These are phyloP conservation scores for Oncorhynchus keta DNA, from an alignment of 2,113 vertebrate species.

Conservation along the genomic window DNA sequence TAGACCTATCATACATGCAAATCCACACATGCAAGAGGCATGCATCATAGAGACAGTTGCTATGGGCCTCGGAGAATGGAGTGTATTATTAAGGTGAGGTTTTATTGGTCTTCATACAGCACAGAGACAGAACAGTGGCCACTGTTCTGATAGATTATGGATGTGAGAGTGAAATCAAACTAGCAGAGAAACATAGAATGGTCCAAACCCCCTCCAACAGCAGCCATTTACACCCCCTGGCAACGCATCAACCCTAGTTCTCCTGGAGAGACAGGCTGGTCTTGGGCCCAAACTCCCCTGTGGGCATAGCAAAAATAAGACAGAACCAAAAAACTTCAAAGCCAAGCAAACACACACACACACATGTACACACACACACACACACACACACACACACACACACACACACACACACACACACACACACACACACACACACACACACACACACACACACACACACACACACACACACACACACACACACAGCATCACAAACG, in stretches of 20 bases:
- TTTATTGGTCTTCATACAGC: slow-evolving; percentile 39
- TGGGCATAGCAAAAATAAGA: slow-evolving; percentile 48
- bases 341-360: slow-evolving; percentile 41
- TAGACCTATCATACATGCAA: slow-evolving; percentile 6
- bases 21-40: slow-evolving; percentile 13
- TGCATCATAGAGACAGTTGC: slow-evolving; percentile 28
- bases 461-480: slow-evolving; percentile 32
- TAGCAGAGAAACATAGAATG: slow-evolving; percentile 47
- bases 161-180: slow-evolving; percentile 39
- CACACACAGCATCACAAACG: background rate
- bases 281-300: slow-evolving; percentile 41
- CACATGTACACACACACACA: slow-evolving; percentile 29
- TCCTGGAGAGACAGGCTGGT: slow-evolving; percentile 44
- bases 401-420: slow-evolving; percentile 41
- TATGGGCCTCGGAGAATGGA: slow-evolving; percentile 23
- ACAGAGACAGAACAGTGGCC: slow-evolving; percentile 17
- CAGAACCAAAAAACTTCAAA: slow-evolving; percentile 60
- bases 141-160: slow-evolving; percentile 22
- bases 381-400: background rate
- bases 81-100: slow-evolving; percentile 32
- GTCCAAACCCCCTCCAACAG: slow-evolving; percentile 24
- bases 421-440: slow-evolving; percentile 39
- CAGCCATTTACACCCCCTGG: slow-evolving; percentile 41
- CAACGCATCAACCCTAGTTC: slow-evolving; percentile 39
- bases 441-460: background rate